Base-by-base conservation (phyloP, 2,888 invertebrate species). In the Ophion slaviceki region DNA sequence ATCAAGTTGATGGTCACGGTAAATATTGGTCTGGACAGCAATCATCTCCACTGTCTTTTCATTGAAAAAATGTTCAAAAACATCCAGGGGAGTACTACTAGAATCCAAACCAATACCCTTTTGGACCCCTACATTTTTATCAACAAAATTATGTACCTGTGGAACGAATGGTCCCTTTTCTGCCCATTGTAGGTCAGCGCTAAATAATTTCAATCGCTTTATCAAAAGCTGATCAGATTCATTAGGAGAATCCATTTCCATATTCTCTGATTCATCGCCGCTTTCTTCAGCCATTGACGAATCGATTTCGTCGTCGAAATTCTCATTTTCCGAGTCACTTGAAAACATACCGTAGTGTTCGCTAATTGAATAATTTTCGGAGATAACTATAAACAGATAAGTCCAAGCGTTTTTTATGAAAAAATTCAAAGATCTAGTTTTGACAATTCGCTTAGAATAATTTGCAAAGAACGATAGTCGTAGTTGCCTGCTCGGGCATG, bases 1-100 rank as follows among this genome's bases (percentile, higher is more conserved):
- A 77, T 77, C 53, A 77, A 62, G 64, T 66, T 77, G 64, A 28
- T 77, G 24, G n/a, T 77, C 77, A 57, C 36, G 77, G 53, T 77
- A 67, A 64, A 77, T 77, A 66, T 77, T 77, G 66, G 77, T 77
- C 67, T 77, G 77, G 32, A 66, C 20, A 32, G 64, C 45, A 45
- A 77, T 66, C 76, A 76, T 76, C 28, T 76, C 76, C 8, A 76
- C 47, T 61, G 53, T 20, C 76, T 76, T 40, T 64, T 61, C 62
- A 66, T 53, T 45, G 76, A 66, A 62, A 45, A 76, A 66, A 40
- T 45, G 47, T 76, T 64, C 40, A 32, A 76, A 76, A 76, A 62
- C 53, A 62, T 76, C 76, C 53, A 62, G 32, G 28, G 76, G 66
- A 76, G 76, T 36, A 62, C 76, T 76, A 76, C 32, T 36, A 45